Percentiles rank a stretch among this genome's conserved stretches.
phyloP scores from a whole-genome alignment of 1,140 invertebrate species.

The Helicoverpa armigera region DNA sequence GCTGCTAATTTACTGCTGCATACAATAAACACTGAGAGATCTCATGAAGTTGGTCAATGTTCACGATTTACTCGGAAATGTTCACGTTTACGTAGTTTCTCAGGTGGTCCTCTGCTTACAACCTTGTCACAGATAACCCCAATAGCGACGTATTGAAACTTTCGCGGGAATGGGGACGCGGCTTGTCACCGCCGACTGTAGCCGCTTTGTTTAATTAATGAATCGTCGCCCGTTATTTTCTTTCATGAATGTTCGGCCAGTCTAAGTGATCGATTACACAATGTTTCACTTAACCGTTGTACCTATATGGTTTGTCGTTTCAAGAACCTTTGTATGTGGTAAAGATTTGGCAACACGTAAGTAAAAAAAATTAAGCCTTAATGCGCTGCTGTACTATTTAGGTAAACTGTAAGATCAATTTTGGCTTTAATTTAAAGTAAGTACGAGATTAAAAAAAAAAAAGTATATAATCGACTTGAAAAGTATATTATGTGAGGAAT shows the following conservation, averaged over 20 bases:
- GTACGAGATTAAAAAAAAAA: background rate
- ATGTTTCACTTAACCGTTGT: constrained; percentile 48
- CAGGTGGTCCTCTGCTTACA: constrained; percentile 75
- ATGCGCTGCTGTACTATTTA: background rate
- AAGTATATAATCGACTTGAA: no score
- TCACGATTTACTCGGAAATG: constrained; percentile 73
- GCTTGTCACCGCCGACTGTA: constrained; percentile 59
- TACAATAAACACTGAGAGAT: constrained; percentile 57
- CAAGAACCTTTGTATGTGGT: background rate
- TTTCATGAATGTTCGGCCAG: constrained; percentile 48
- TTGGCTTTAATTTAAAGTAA: background rate
- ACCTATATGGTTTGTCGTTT: constrained; percentile 1
- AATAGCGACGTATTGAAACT: constrained; percentile 75
- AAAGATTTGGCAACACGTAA: constrained; percentile 10
- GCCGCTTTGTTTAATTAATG: constrained; percentile 71
- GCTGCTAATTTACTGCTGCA: constrained; percentile 24
- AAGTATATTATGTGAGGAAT: no score
- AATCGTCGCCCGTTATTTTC: constrained; percentile 62
- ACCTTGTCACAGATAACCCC: constrained; percentile 82
- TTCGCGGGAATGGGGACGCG: constrained; percentile 76
- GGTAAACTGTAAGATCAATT: background rate
- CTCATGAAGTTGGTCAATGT: constrained; percentile 56
- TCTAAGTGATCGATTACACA: constrained; percentile 50
- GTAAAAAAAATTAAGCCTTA: background rate
- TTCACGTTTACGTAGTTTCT: constrained; percentile 71